Evolutionary conservation across 1,140 invertebrate species (phyloP), one percentile per base, ranked within the genome.

Genomic region (Melanaphis sacchari): DNA sequence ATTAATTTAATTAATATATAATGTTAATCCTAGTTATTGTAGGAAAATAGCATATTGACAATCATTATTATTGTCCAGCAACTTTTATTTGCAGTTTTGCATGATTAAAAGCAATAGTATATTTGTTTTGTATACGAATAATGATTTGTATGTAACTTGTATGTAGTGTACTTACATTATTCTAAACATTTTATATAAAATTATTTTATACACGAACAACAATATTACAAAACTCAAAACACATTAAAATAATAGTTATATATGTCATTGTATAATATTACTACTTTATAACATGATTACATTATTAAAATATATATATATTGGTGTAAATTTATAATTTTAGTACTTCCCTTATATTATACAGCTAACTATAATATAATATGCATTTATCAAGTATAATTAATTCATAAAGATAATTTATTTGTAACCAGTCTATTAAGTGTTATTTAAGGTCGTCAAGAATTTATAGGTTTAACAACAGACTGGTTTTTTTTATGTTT

Each of bases 401-500:
- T 54, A 89, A 90, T 90, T 59, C 52, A 59, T 66, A 41, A 18
- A 38, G 15, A 41, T 52, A 38, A 38, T 89, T 31, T 90, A 66
- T 66, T 36, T 40, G 38, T 90, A 54, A 90, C 89, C 38, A n/a
- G 89, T 66, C 36, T 26, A 66, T 66, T n/a, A 66, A 41, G 54
- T 41, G 38, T 90, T 90, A 90, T 90, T 90, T 90, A 54, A 90
- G 89, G 89, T 66, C 89, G 21, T 90, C 24, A 7, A 40, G 52
- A 66, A 66, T 43, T 90, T 90, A 90, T 66, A 90, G 89, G 54
- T 66, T 90, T 66, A 40, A 59, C 26, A 59, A n/a, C 54, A 41
- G 24, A 90, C 52, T 31, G 89, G 89, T 66, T 90, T 90, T 90
- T 90, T 90, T 90, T 66, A 89, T 89, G 49, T 89, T 89, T 89